These are phyloP conservation scores for Campoletis sonorensis DNA, from an alignment of 1,140 invertebrate genomes.

Conservation along the genomic window DNA sequence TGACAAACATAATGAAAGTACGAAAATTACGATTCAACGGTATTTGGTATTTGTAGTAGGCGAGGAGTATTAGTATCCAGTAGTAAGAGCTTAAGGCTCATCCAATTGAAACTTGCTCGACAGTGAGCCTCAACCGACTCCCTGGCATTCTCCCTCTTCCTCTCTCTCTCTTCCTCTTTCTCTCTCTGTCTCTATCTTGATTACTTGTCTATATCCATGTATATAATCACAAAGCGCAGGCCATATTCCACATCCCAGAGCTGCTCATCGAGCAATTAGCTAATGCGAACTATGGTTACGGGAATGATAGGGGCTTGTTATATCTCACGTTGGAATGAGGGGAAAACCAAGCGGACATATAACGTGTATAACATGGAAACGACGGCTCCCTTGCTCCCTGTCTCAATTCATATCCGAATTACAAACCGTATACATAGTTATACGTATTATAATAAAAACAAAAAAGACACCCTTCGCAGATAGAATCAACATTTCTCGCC, in stretches of 20 bases:
- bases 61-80: conserved; percentile 27
- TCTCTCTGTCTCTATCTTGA: conserved; percentile 17
- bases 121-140: conserved; percentile 14
- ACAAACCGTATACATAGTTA: not conserved
- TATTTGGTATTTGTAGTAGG: not conserved
- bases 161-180: too few species aligned
- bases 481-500: not conserved
- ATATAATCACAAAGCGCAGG: conserved; percentile 6
- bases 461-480: not conserved
- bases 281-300: conserved; percentile 50
- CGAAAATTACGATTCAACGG: not conserved
- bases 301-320: conserved; percentile 37
- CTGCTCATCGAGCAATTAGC: conserved; percentile 51
- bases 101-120: conserved; percentile 51
- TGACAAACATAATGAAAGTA: conserved; percentile 31
- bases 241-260: conserved; percentile 5
- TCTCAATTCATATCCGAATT: not conserved
- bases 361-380: not conserved
- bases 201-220: conserved; percentile 7
- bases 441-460: not conserved
- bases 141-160: not conserved
- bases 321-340: conserved; percentile 13
- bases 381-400: not conserved
- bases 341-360: not conserved
- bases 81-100: conserved; percentile 36